Percentiles rank a stretch among this genome's conserved stretches.
phyloP scores from a whole-genome alignment of 2,113 vertebrate genomes.

The Xenus cinereus region DNA sequence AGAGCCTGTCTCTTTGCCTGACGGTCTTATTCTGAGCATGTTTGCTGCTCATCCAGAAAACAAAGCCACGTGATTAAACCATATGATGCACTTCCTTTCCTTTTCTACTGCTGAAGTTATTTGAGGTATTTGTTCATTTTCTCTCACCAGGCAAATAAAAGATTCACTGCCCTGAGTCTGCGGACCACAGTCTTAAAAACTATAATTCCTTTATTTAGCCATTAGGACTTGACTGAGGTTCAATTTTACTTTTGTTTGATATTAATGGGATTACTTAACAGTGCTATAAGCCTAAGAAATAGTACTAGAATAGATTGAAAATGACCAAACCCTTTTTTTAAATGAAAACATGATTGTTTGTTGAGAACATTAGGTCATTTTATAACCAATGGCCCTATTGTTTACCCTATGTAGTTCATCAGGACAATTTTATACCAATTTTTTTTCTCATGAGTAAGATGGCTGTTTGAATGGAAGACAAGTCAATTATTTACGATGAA shows the following conservation, averaged over 20 bases:
- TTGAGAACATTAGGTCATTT: background rate
- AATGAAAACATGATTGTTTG: background rate
- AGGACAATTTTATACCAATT: background rate
- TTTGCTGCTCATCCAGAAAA: background rate
- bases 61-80: background rate
- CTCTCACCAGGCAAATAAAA: background rate
- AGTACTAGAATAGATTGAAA: background rate
- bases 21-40: background rate
- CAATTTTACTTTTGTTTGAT: background rate
- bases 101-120: background rate
- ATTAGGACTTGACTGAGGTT: background rate
- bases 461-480: background rate
- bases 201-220: background rate
- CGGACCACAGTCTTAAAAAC: background rate
- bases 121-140: background rate
- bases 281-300: background rate
- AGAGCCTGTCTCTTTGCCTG: background rate
- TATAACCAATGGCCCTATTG: background rate
- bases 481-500: conserved; percentile 29
- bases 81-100: background rate
- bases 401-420: background rate
- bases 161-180: background rate
- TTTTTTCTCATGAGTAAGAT: background rate
- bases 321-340: background rate
- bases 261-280: background rate